Evolutionary conservation across 2,113 vertebrate genomes (phyloP), one percentile per base, ranked within the genome.

Genomic region (Lophochroa leadbeateri): DNA sequence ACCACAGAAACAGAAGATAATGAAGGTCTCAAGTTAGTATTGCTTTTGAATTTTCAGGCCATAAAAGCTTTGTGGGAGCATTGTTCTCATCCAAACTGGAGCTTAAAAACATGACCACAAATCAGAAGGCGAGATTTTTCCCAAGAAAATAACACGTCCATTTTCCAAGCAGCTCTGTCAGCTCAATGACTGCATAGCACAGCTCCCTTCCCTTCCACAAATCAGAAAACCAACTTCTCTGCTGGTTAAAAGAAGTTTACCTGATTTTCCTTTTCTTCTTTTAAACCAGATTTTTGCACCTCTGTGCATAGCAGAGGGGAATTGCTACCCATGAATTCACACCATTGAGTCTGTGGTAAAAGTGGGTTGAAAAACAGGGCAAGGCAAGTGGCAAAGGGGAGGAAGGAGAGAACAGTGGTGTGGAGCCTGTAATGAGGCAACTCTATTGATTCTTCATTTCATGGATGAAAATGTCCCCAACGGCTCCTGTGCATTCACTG

Each of bases 401-500:
- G 79, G 43, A 58, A 58, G 23, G 75, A 3, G 17, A 68, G 75
- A 71, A 23, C 1, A 0, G 81, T 82, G 58, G 55, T 33, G 1
- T 4, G 1, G 69, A 79, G 82, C 70, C 75, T 37, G 60, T 35
- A 76, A 82, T 8, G 46, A 96, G 83, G 70, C 35, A 31, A 29
- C n/a, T 49, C 57, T 77, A 95, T 89, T 37, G 74, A 97, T 96
- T 85, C 55, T 57, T 76, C 79, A 52, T 86, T 74, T 81, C 57
- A 23, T 46, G 61, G 57, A 85, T 53, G 64, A 53, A 58, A 94
- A 79, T 1, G 55, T 86, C 64, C 75, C 83, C 39, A 6, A 37
- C 2, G 53, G 63, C 86, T 74, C 67, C 69, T 43, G 31, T 7
- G 64, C 35, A 28, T 25, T 70, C 67, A 11, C 44, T 49, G 84